phyloP scores from a whole-genome alignment of 2,113 vertebrate genomes.

The Calidris pugnax region DNA sequence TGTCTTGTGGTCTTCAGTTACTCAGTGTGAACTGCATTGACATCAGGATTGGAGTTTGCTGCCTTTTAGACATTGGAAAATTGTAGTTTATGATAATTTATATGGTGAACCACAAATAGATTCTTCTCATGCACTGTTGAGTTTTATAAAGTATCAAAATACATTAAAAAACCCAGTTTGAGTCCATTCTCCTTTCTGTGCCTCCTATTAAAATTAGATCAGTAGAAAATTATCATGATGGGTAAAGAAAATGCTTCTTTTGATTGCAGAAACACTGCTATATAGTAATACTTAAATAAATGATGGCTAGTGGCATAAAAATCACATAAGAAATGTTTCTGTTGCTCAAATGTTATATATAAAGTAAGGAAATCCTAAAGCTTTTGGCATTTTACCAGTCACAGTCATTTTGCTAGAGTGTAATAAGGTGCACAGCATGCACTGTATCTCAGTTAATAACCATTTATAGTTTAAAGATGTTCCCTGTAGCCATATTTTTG shows the following conservation, averaged over 20 bases:
- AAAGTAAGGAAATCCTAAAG: background rate
- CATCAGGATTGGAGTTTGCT: background rate
- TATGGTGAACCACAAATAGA: background rate
- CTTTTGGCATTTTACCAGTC: background rate
- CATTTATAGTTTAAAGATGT: background rate
- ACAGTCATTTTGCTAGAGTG: background rate
- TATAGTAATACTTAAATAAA: background rate
- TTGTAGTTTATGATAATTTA: background rate
- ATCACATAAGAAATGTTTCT: background rate
- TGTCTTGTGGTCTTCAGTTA: background rate
- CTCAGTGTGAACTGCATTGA: background rate
- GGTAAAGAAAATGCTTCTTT: background rate
- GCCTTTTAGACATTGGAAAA: background rate
- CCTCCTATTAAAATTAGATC: background rate
- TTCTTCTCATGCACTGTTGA: background rate
- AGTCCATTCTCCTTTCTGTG: background rate
- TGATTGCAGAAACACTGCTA: background rate
- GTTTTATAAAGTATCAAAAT: background rate
- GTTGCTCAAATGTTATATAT: background rate
- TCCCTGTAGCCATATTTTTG: background rate
- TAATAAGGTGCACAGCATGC: background rate
- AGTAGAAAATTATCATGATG: background rate
- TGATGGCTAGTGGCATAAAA: background rate
- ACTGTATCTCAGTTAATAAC: background rate
- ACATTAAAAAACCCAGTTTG: background rate